Evolutionary conservation across 2,113 vertebrate species (phyloP).

Genomic region (Spilogale gracilis): DNA sequence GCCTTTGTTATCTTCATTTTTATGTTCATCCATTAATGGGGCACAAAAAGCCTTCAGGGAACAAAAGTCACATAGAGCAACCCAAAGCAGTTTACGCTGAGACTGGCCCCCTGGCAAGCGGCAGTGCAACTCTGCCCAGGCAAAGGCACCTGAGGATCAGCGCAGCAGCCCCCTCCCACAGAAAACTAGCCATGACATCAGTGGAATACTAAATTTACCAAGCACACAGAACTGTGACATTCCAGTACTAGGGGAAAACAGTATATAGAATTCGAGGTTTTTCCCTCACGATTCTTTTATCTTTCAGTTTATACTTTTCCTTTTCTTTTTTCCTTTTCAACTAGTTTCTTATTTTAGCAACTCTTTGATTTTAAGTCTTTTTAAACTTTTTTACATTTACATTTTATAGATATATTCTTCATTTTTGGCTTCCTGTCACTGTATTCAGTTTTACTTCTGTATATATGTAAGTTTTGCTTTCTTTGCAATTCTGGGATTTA

Average conservation of each 20-base stretch:
- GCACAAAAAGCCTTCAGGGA: background rate
- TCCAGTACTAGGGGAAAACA: background rate
- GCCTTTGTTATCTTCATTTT: background rate
- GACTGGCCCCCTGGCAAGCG: background rate
- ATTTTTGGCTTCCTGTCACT: background rate
- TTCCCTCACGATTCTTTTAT: background rate
- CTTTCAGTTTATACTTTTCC: background rate
- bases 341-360: background rate
- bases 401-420: background rate
- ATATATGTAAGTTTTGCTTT: background rate
- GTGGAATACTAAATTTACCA: background rate
- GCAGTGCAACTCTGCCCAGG: background rate
- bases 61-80: background rate
- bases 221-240: background rate
- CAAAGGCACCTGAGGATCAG: background rate
- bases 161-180: background rate
- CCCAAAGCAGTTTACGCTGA: background rate
- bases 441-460: background rate
- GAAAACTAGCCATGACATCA: background rate
- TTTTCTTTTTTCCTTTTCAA: background rate
- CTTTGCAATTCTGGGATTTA: background rate
- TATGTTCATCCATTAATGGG: background rate
- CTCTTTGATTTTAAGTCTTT: background rate
- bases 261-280: background rate
- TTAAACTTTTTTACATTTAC: background rate